Evolutionary conservation across 1,140 invertebrate genomes (phyloP), one percentile per base, ranked within the genome.

Genomic region (Zelostemma sp.): DNA sequence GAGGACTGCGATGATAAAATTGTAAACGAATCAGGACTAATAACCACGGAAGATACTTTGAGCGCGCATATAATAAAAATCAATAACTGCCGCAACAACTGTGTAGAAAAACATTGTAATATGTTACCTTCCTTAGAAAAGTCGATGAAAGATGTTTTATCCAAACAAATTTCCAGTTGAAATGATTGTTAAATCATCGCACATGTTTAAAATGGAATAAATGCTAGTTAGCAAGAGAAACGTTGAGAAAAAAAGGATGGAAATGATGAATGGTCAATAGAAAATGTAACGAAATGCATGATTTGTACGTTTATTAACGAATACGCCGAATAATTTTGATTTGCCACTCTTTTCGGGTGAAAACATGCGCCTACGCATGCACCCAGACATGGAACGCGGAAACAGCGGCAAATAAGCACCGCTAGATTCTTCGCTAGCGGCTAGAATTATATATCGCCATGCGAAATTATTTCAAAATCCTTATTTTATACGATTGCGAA

Each of bases 1-100:
- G 92, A 96, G 90, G 90, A 93, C 40, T 98, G 96, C 77, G 94
- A 95, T 77, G 95, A 97, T 79, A 88, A 88, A 59, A 88, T 94
- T 1, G 89, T 90, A 80, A 93, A 96, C 60, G 91, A 92, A 81
- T 88, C 96, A 75, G 90, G 89, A 1, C 84, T 90, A 5, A 90
- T 90, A 78, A 90, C 92, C 12, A 88, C 86, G 21, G 91, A 95
- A 68, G 83, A 87, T 56, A 89, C 92, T 63, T 88, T 92, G 72
- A 85, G 90, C 60, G 90, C 88, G 75, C 91, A 89, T 61, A 92
- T 89, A n/a, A 88, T 87, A 72, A 89, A 93, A 63, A 95, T 96
- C 82, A 95, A 97, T 80, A 88, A 88, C 1, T 98, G 96, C 87
- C 93, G 94, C 6, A 88, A 91, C 2, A 91, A 92, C 72, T 97